Percentiles rank a stretch among this genome's conserved stretches.
Conservation (phyloP, 2,113 vertebrate species). For the Sitta europaea region DNA sequence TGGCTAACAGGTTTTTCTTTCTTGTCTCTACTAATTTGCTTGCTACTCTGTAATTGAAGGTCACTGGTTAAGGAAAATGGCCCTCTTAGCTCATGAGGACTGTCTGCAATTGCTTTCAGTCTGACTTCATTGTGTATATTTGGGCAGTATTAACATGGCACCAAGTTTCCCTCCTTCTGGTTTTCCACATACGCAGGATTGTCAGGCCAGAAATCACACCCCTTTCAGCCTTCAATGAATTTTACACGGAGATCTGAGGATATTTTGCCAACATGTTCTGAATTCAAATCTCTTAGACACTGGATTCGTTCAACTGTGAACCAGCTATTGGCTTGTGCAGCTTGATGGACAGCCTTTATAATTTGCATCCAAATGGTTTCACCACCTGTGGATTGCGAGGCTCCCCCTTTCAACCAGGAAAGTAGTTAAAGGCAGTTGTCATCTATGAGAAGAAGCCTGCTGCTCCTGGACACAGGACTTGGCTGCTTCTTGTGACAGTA, state of each 20-base stretch:
- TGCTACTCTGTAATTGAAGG: conserved; percentile 56
- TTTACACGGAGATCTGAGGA: neutral
- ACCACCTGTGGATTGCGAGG: neutral
- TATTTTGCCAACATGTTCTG: neutral
- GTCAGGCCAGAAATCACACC: neutral
- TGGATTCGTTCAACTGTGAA: neutral
- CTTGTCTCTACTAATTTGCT: conserved; percentile 56
- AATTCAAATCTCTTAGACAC: neutral
- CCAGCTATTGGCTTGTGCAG: neutral
- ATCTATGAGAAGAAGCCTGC: neutral
- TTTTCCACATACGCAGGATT: neutral
- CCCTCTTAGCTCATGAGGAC: conserved; percentile 41
- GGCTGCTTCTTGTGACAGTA: neutral
- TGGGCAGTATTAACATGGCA: conserved; percentile 41
- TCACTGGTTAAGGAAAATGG: conserved; percentile 52
- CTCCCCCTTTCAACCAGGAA: neutral
- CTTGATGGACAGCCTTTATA: neutral
- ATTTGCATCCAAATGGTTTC: neutral
- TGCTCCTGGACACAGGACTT: neutral
- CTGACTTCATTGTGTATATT: conserved; percentile 54
- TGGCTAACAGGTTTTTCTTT: conserved; percentile 53
- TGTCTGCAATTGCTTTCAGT: conserved; percentile 20
- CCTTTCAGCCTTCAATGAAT: neutral
- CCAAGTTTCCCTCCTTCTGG: conserved; percentile 25
- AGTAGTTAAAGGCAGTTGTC: neutral